phyloP scores from a whole-genome alignment of 2,888 invertebrate species.

The Drosophila atroscutellata region DNA sequence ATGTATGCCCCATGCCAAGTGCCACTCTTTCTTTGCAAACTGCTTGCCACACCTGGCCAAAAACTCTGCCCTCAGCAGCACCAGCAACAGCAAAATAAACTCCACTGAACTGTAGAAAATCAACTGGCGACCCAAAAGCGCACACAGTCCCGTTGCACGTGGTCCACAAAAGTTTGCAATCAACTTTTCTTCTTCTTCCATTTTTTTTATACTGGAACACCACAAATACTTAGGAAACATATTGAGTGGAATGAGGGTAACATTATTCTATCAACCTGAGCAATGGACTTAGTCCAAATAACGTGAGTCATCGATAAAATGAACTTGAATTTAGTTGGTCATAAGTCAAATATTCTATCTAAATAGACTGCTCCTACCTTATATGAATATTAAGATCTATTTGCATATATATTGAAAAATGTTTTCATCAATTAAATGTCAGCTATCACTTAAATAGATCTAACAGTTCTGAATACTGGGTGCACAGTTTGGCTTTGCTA shows the following conservation, averaged over 20 bases:
- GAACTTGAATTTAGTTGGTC: conserved; percentile 2
- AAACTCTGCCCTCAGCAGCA: conserved; percentile 25
- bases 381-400: background rate
- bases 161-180: conserved; percentile 70
- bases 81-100: conserved; percentile 64
- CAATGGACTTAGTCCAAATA: conserved; percentile 10
- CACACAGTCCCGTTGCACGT: conserved; percentile 39
- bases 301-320: conserved; percentile 31
- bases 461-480: conserved; percentile 29
- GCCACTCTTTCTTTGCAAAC: conserved; percentile 15
- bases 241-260: conserved; percentile 24
- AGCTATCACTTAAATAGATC: conserved; percentile 45
- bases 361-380: background rate
- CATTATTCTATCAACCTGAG: conserved; percentile 27
- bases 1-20: conserved; percentile 52
- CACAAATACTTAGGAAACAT: conserved; percentile 65
- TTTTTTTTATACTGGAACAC: conserved; percentile 32
- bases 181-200: conserved; percentile 42
- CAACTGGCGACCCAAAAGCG: conserved; percentile 60
- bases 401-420: background rate
- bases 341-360: background rate
- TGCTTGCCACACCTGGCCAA: conserved; percentile 61
- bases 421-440: conserved; percentile 44
- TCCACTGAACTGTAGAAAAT: conserved; percentile 78
- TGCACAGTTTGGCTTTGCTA: conserved; percentile 27